Conservation (phyloP, 1,140 invertebrate genomes). For the Aphelinus certus region DNA sequence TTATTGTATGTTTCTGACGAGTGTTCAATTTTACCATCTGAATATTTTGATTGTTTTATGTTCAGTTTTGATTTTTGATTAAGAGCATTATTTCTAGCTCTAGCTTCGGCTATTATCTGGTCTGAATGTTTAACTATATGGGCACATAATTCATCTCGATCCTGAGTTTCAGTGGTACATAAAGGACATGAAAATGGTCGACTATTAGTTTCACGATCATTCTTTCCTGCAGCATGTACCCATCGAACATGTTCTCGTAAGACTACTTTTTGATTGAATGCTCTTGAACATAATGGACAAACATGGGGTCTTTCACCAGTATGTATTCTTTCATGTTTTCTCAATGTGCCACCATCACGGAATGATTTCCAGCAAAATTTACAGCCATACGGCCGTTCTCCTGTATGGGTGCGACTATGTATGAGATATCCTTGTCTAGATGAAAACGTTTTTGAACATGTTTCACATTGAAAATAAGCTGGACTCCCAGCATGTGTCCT, state of each 20-base stretch:
- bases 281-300: conserved; percentile 72
- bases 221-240: conserved; percentile 64
- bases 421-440: conserved; percentile 77
- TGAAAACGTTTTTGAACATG: conserved; percentile 66
- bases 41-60: conserved; percentile 50
- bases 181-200: conserved; percentile 61
- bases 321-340: conserved; percentile 72
- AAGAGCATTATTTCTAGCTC: conserved; percentile 56
- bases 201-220: conserved; percentile 51
- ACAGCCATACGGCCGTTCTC: conserved; percentile 75
- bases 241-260: conserved; percentile 66
- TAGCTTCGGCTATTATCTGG: conserved; percentile 63
- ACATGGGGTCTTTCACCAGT: conserved; percentile 74
- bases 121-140: conserved; percentile 68
- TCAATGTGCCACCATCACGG: conserved; percentile 68
- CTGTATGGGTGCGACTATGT: conserved; percentile 71
- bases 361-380: conserved; percentile 85
- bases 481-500: conserved; percentile 64
- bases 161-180: conserved; percentile 59
- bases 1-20: background rate
- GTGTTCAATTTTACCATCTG: conserved; percentile 12
- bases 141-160: conserved; percentile 65
- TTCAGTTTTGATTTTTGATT: conserved; percentile 47
- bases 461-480: conserved; percentile 69
- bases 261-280: conserved; percentile 69